phyloP scores from a whole-genome alignment of 2,888 invertebrate genomes.

The Eustalomyia histrio region DNA sequence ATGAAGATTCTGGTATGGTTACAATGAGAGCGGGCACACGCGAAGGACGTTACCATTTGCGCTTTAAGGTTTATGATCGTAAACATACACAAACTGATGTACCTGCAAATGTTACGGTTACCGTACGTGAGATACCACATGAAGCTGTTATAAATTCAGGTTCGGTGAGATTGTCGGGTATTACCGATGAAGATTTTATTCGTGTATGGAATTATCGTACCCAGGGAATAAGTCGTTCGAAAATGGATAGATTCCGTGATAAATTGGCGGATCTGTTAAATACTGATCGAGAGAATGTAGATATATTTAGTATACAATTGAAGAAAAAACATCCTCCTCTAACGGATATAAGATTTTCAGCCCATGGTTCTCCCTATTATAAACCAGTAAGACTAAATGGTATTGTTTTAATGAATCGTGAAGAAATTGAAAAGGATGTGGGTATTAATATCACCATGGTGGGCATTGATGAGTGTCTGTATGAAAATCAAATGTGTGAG shows the following conservation, averaged over 20 bases:
- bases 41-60: conserved; percentile 90
- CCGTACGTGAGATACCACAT: conserved; percentile 95
- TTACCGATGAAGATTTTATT: conserved; percentile 97
- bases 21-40: conserved; percentile 96
- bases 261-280: conserved; percentile 92
- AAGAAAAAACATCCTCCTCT: conserved; percentile 91
- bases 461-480: conserved; percentile 96
- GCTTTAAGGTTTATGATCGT: conserved; percentile 94
- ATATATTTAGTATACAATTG: conserved; percentile 97
- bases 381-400: conserved; percentile 97
- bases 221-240: conserved; percentile 90
- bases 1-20: conserved; percentile 96
- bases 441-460: conserved; percentile 98
- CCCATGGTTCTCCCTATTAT: conserved; percentile 97
- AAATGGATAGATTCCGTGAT: conserved; percentile 92
- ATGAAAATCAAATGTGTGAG: conserved; percentile 96
- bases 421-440: conserved; percentile 95
- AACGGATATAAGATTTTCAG: conserved; percentile 95
- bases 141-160: conserved; percentile 98
- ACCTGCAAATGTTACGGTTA: conserved; percentile 97
- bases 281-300: conserved; percentile 93
- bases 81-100: conserved; percentile 97
- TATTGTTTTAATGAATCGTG: conserved; percentile 94
- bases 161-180: conserved; percentile 94
- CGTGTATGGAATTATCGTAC: conserved; percentile 96